Evolutionary conservation across 2,113 vertebrate genomes (phyloP).

Genomic region (Syrrhaptes paradoxus): DNA sequence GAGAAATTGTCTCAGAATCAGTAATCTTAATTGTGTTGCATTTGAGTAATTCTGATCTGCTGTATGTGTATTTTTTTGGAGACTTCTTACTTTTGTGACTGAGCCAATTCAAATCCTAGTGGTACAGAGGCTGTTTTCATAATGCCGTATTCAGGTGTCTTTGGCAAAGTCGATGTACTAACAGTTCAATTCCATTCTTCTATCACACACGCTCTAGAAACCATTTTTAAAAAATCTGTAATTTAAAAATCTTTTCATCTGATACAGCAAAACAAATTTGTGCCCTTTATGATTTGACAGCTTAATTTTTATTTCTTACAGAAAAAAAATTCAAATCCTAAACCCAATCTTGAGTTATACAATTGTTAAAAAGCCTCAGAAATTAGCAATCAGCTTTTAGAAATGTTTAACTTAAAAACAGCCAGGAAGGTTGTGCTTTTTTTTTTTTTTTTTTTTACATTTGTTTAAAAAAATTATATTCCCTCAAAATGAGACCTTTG

Average conservation of each 20-base stretch:
- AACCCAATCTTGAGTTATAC: not conserved
- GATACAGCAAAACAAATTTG: not conserved
- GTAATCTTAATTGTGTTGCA: not conserved
- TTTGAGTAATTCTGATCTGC: not conserved
- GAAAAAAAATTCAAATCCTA: not conserved
- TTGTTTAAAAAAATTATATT: conserved; percentile 65
- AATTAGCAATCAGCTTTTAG: conserved; percentile 56
- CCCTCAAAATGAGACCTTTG: conserved; percentile 43
- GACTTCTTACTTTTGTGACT: not conserved
- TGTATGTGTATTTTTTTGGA: not conserved
- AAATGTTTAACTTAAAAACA: conserved; percentile 71
- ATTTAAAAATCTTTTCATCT: not conserved
- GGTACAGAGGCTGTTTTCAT: not conserved
- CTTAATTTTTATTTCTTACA: conserved; percentile 41
- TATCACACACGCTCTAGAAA: not conserved
- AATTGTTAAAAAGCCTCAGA: conserved; percentile 32
- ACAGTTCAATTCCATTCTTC: not conserved
- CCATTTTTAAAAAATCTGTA: not conserved
- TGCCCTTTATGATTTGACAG: not conserved
- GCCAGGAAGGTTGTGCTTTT: not conserved
- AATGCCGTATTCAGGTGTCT: not conserved
- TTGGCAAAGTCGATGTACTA: not conserved
- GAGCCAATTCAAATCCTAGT: not conserved
- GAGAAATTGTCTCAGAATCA: not conserved
- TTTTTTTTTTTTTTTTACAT: not conserved